phyloP scores from a whole-genome alignment of 2,797 vertebrate genomes.

The Pogonophryne albipinna region DNA sequence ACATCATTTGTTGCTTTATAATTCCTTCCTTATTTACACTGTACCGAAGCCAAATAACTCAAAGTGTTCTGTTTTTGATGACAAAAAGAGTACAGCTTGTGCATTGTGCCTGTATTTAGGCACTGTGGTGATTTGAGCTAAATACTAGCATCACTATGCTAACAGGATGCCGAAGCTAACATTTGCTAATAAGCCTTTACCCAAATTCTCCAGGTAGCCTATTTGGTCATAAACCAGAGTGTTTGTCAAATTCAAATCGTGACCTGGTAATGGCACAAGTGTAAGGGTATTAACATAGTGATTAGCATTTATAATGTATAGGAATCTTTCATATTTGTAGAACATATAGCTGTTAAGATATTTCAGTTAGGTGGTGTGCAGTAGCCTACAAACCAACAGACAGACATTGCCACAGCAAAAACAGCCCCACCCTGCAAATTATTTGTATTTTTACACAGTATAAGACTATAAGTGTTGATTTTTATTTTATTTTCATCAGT shows the following conservation, averaged over 20 bases:
- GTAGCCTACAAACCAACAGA: not conserved
- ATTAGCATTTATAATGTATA: not conserved
- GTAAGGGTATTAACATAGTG: not conserved
- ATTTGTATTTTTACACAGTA: not conserved
- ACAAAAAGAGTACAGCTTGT: not conserved
- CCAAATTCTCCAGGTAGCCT: not conserved
- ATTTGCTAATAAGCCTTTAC: not conserved
- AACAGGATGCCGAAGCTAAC: not conserved
- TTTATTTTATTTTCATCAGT: not conserved
- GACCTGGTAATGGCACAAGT: not conserved
- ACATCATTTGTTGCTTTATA: not conserved
- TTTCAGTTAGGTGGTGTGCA: too few relatives aligned
- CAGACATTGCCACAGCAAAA: too few relatives aligned
- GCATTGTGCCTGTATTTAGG: not conserved
- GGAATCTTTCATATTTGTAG: not conserved
- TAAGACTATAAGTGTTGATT: not conserved
- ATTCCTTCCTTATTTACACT: not conserved
- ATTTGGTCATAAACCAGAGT: not conserved
- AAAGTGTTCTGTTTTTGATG: not conserved
- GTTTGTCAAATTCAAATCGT: not conserved
- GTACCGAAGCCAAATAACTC: not conserved
- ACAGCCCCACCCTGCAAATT: not conserved
- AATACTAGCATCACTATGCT: not conserved
- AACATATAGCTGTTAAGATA: not conserved
- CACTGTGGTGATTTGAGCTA: not conserved